Conservation (phyloP, 2,797 vertebrate genomes). For the Paramormyrops hopkinsi region DNA sequence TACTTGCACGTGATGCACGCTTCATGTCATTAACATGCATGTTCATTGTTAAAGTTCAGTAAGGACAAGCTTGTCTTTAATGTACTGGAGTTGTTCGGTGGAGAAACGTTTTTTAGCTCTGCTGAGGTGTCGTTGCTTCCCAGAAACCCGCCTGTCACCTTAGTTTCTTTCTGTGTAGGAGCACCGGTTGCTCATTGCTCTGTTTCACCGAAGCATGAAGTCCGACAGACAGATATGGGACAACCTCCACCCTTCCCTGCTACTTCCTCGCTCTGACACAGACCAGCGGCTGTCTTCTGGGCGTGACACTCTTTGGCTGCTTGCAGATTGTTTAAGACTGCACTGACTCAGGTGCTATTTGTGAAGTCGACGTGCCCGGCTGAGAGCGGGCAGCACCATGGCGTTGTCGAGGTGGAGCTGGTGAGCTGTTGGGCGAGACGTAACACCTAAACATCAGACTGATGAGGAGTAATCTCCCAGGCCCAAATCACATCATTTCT, state of each 20-base stretch:
- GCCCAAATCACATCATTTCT: not conserved
- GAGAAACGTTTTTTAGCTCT: not conserved
- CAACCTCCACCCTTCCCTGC: not conserved
- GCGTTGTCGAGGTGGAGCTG: not conserved
- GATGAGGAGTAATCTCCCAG: not conserved
- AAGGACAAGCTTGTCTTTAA: not conserved
- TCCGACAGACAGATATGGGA: not conserved
- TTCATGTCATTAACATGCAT: not conserved
- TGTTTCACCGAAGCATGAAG: not conserved
- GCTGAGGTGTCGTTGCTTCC: not conserved
- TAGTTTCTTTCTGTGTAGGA: not conserved
- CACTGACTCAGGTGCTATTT: not conserved
- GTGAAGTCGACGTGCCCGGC: not conserved
- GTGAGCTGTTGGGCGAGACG: not conserved
- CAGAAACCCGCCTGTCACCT: not conserved
- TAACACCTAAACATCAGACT: not conserved
- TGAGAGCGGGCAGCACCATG: not conserved
- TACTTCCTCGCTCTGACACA: not conserved
- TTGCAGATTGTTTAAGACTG: not conserved
- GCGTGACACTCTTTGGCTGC: not conserved
- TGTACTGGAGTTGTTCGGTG: not conserved
- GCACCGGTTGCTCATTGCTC: not conserved
- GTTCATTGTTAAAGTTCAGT: not conserved
- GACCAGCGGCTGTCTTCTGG: not conserved
- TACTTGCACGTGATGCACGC: not conserved